Evolutionary conservation across 2,888 invertebrate genomes (phyloP).

Genomic region (Osedax fenrisi): DNA sequence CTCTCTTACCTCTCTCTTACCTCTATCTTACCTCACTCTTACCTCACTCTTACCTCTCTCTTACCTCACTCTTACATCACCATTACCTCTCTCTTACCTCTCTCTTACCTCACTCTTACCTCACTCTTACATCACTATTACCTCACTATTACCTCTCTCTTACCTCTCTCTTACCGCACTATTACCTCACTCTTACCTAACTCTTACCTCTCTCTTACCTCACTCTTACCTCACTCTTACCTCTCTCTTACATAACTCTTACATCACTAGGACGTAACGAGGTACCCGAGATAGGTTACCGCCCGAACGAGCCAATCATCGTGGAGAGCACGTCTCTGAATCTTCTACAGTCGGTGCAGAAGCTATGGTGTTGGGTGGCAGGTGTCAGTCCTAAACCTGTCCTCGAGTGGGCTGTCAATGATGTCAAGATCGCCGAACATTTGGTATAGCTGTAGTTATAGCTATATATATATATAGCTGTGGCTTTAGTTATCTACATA

Average conservation of each 20-base stretch:
- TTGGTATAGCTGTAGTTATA: too few relatives aligned
- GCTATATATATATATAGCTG: too few relatives aligned
- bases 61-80: too few relatives aligned
- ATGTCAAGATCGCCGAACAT: too few relatives aligned
- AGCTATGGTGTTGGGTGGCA: not conserved
- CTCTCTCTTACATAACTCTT: too few relatives aligned
- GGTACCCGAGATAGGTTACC: not conserved
- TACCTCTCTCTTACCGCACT: not conserved
- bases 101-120: too few relatives aligned
- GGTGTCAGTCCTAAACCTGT: not conserved
- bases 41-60: not conserved
- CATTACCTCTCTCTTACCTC: too few relatives aligned
- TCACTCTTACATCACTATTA: too few relatives aligned
- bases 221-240: too few relatives aligned
- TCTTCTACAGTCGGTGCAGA: not conserved
- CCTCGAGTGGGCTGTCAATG: not conserved
- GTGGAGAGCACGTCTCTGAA: not conserved
- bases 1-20: not conserved
- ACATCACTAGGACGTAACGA: not conserved
- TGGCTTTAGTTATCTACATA: too few relatives aligned
- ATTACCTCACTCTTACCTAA: not conserved
- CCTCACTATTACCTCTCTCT: too few relatives aligned
- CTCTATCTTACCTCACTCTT: not conserved
- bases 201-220: too few relatives aligned
- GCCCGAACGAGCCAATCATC: not conserved